Percentiles rank a stretch among this genome's conserved stretches.
Evolutionary conservation across 1,140 invertebrate genomes (phyloP).

Genomic region (Bactericera cockerelli): DNA sequence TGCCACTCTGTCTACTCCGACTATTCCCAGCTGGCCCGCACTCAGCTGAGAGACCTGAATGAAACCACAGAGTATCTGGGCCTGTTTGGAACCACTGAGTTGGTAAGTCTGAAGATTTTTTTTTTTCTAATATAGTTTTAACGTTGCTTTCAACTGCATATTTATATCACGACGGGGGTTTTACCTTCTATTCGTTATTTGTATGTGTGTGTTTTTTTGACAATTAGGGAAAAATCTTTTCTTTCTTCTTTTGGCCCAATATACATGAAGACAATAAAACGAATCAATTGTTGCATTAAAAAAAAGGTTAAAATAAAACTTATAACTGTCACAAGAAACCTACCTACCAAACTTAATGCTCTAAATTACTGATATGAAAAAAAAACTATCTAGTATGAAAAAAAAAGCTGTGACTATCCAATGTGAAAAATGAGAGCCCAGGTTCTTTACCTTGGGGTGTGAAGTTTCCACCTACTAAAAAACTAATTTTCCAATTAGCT

Average conservation of each 20-base stretch:
- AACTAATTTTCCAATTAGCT: too few species aligned
- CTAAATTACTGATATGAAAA: too few species aligned
- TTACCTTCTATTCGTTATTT: neutral
- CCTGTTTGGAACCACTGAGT: neutral
- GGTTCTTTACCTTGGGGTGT: too few species aligned
- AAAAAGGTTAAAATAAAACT: too few species aligned
- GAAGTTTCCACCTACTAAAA: too few species aligned
- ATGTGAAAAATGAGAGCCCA: too few species aligned
- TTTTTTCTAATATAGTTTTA: too few species aligned
- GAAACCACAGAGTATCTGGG: slow-evolving; percentile 1
- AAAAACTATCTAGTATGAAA: neutral
- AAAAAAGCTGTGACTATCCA: too few species aligned
- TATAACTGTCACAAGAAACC: too few species aligned
- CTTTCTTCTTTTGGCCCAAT: neutral
- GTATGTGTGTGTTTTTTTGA: neutral
- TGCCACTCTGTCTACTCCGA: neutral
- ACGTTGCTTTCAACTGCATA: neutral
- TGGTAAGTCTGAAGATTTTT: neutral
- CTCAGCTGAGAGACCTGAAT: neutral
- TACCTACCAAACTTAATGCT: too few species aligned
- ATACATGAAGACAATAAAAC: too few species aligned
- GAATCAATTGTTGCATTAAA: too few species aligned
- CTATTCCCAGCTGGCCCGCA: neutral
- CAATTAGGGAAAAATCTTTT: neutral
- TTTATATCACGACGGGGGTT: neutral